Evolutionary conservation across 2,888 invertebrate genomes (phyloP).

Genomic region (Hybos culiciformis): DNA sequence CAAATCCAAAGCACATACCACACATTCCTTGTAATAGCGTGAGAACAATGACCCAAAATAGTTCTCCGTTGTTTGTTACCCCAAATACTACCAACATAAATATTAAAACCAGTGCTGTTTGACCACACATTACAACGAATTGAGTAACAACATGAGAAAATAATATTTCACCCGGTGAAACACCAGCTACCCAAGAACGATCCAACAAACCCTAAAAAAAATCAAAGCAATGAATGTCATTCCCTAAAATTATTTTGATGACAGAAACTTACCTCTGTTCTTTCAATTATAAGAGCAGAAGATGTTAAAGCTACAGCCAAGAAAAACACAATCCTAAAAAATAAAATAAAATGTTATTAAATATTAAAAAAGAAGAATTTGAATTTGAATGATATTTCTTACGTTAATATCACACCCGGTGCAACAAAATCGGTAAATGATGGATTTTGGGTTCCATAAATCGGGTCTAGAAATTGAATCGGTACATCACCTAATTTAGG

Average conservation of each 20-base stretch:
- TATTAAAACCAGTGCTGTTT: constrained; percentile 77
- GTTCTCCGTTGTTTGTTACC: constrained; percentile 79
- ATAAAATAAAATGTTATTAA: constrained; percentile 6
- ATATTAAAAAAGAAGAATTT: not conserved
- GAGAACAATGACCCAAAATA: constrained; percentile 68
- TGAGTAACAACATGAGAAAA: constrained; percentile 89
- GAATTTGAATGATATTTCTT: constrained; percentile 31
- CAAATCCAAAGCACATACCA: constrained; percentile 94
- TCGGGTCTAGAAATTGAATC: constrained; percentile 76
- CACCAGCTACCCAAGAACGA: constrained; percentile 88
- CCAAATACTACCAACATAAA: constrained; percentile 86
- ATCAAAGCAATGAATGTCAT: not conserved
- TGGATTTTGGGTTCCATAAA: constrained; percentile 77
- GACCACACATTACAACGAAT: constrained; percentile 89
- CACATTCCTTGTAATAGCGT: constrained; percentile 84
- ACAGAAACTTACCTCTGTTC: constrained; percentile 49
- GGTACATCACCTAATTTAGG: constrained; percentile 78
- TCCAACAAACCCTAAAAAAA: constrained; percentile 57
- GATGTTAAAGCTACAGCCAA: constrained; percentile 89
- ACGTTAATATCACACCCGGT: constrained; percentile 89
- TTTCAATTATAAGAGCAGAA: constrained; percentile 77
- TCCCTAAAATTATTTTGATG: not conserved
- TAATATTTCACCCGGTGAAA: constrained; percentile 79
- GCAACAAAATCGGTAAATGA: constrained; percentile 94
- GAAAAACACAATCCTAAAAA: constrained; percentile 82